Evolutionary conservation across 1,140 invertebrate genomes (phyloP).

Genomic region (Paralvinella palmiformis): DNA sequence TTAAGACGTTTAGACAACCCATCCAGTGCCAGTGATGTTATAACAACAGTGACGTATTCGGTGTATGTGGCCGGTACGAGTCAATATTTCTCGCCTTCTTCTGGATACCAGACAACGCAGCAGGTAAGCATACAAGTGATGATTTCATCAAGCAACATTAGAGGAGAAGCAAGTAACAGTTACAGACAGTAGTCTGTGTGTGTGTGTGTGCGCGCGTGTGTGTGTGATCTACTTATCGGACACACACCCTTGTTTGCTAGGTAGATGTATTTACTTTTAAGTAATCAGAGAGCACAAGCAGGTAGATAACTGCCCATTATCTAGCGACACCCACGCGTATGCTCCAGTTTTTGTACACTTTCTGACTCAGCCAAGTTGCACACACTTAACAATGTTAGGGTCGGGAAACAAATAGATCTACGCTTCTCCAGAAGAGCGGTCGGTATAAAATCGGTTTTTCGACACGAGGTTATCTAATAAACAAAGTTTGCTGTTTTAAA

Average conservation of each 20-base stretch:
- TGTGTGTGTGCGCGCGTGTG: not conserved
- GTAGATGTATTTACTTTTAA: no score
- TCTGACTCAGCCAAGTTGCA: not conserved
- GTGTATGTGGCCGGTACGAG: not conserved
- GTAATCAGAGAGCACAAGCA: not conserved
- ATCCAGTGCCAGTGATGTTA: no score
- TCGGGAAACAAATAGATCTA: not conserved
- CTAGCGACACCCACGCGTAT: not conserved
- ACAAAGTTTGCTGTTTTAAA: no score
- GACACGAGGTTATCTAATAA: no score
- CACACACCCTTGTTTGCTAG: no score
- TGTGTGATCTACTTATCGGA: not conserved
- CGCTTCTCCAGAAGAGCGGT: no score
- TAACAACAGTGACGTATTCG: not conserved
- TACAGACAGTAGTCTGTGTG: not conserved
- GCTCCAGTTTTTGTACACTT: not conserved
- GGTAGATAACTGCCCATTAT: not conserved
- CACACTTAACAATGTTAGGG: not conserved
- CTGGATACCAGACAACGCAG: not conserved
- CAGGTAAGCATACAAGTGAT: not conserved
- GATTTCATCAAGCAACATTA: not conserved
- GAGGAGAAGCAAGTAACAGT: not conserved
- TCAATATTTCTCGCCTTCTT: not conserved
- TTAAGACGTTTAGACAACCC: no score
- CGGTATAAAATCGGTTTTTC: no score